Conservation (phyloP, 2,797 vertebrate genomes). For the Cottoperca gobio region DNA sequence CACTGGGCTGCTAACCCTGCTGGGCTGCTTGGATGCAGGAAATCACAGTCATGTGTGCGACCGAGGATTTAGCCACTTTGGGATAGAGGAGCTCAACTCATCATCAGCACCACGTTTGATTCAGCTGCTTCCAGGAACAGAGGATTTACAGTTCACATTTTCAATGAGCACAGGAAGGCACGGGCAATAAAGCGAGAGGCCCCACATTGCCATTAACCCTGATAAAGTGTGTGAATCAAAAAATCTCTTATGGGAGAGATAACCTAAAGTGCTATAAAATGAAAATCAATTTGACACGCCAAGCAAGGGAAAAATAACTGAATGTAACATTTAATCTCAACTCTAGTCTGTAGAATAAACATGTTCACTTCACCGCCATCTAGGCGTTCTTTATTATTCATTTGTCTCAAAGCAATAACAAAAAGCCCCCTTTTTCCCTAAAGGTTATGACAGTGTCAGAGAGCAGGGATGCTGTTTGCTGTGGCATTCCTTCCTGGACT, state of each 20-base stretch:
- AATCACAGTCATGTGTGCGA: slow-evolving; percentile 66
- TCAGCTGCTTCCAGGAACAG: slow-evolving; percentile 60
- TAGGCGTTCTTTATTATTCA: neutral
- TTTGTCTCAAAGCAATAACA: slow-evolving; percentile 36
- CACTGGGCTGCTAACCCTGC: slow-evolving; percentile 66
- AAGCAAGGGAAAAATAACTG: neutral
- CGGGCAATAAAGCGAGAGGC: slow-evolving; percentile 46
- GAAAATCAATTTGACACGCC: slow-evolving; percentile 54
- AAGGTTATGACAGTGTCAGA: slow-evolving; percentile 54
- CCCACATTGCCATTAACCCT: slow-evolving; percentile 32
- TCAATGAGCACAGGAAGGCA: slow-evolving; percentile 39
- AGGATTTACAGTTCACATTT: slow-evolving; percentile 60
- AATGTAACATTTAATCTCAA: slow-evolving; percentile 8
- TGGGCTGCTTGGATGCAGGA: slow-evolving; percentile 71
- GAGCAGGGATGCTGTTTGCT: slow-evolving; percentile 63
- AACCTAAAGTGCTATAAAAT: slow-evolving; percentile 16
- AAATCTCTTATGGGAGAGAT: slow-evolving; percentile 28
- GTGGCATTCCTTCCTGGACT: too few relatives aligned
- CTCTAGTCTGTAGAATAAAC: slow-evolving; percentile 10
- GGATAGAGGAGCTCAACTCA: slow-evolving; percentile 54
- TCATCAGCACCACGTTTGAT: slow-evolving; percentile 55
- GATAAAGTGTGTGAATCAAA: slow-evolving; percentile 54
- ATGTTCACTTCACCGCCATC: slow-evolving; percentile 5
- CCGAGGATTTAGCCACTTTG: slow-evolving; percentile 49
- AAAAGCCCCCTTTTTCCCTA: slow-evolving; percentile 5